Evolutionary conservation across 2,888 invertebrate genomes (phyloP).

Genomic region (Azorinus chamasolen): DNA sequence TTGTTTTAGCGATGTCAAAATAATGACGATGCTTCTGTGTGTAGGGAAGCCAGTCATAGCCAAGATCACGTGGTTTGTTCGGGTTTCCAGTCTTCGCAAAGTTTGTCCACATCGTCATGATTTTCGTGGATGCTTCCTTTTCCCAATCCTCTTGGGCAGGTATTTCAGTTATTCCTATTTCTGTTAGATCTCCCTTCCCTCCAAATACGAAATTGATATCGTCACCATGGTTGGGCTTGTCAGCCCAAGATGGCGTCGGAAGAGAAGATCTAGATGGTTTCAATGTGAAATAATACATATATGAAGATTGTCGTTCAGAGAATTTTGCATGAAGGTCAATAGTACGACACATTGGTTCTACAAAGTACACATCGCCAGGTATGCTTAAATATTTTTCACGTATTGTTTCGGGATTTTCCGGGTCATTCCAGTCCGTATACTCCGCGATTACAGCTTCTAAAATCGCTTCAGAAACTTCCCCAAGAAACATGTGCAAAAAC

Average conservation of each 20-base stretch:
- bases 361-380: conserved; percentile 98
- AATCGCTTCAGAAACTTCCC: conserved; percentile 8
- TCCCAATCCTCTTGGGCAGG: no score
- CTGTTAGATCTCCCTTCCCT: no score
- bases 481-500: background rate
- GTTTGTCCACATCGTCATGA: no score
- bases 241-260: conserved; percentile 70
- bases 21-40: conserved; percentile 26
- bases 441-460: conserved; percentile 31
- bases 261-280: conserved; percentile 54
- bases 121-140: no score
- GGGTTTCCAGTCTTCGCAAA: conserved; percentile 9
- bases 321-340: conserved; percentile 92
- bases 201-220: conserved; percentile 11
- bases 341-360: conserved; percentile 88
- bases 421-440: conserved; percentile 31
- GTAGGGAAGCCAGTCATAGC: conserved; percentile 24
- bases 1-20: conserved; percentile 21
- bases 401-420: conserved; percentile 90
- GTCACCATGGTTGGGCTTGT: conserved; percentile 80
- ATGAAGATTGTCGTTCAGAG: conserved; percentile 32
- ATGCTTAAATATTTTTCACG: conserved; percentile 96
- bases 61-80: conserved; percentile 11
- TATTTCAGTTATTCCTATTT: no score
- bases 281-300: conserved; percentile 68